Evolutionary conservation across 2,113 vertebrate genomes (phyloP).

Genomic region (Polypterus bichir): DNA sequence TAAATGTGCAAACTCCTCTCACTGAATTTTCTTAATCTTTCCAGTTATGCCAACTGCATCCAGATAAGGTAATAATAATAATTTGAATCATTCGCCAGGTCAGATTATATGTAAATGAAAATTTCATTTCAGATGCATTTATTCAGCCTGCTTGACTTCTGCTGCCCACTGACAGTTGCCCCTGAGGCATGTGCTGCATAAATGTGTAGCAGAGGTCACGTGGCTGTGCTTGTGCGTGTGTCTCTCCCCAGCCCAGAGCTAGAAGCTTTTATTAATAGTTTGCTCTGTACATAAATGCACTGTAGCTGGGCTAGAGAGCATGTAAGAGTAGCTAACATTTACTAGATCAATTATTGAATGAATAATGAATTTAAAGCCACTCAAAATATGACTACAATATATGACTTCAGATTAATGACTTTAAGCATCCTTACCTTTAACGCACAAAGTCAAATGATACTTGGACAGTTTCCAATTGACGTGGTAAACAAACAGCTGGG

Average conservation of each 20-base stretch:
- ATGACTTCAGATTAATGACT: not conserved
- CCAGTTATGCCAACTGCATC: too few species aligned
- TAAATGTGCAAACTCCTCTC: too few species aligned
- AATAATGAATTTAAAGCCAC: not conserved
- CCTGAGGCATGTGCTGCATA: constrained; percentile 4
- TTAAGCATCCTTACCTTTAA: too few species aligned
- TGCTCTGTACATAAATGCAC: constrained; percentile 1
- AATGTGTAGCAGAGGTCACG: constrained; percentile 13
- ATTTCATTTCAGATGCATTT: not conserved
- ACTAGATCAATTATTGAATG: constrained; percentile 1
- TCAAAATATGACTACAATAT: not conserved
- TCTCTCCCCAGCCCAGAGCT: not conserved
- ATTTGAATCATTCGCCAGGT: too few species aligned
- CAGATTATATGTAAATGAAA: not conserved
- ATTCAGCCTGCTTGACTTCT: not conserved
- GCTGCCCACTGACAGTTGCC: not conserved
- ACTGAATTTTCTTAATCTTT: too few species aligned
- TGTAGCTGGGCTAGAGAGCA: constrained; percentile 3
- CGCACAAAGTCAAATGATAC: too few species aligned
- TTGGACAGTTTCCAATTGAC: too few species aligned
- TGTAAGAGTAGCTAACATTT: not conserved
- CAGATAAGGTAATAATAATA: too few species aligned
- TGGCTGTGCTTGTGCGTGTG: not conserved
- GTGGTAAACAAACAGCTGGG: too few species aligned
- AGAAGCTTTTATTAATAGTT: not conserved